Conservation (phyloP, 2,888 invertebrate species). For the Tenthredo livida region DNA sequence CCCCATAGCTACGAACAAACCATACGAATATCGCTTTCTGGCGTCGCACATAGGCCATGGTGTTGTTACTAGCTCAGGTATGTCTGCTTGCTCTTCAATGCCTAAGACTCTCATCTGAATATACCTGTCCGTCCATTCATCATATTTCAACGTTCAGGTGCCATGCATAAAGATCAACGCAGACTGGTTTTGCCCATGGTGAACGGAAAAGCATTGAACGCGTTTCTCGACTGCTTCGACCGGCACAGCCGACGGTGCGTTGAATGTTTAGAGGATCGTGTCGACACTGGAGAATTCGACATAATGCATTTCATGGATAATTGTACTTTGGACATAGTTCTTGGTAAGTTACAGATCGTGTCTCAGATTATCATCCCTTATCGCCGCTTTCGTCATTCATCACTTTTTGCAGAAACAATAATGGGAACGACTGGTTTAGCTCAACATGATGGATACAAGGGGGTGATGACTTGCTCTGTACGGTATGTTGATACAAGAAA, state of each 20-base stretch:
- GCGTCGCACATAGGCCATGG: background rate
- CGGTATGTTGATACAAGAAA: no score
- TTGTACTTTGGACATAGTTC: conserved; percentile 63
- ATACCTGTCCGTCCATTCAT: no score
- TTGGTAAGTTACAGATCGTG: conserved; percentile 57
- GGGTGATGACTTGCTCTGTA: conserved; percentile 54
- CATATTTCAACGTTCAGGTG: background rate
- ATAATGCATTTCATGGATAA: conserved; percentile 58
- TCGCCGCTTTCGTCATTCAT: no score
- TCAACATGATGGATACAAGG: conserved; percentile 58
- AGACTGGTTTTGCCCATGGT: conserved; percentile 60
- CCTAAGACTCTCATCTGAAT: no score
- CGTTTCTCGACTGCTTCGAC: conserved; percentile 60
- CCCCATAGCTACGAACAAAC: background rate
- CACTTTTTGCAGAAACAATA: conserved; percentile 59
- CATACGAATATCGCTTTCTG: conserved; percentile 13
- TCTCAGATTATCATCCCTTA: no score
- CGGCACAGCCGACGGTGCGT: conserved; percentile 53
- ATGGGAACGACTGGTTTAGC: conserved; percentile 60
- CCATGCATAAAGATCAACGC: conserved; percentile 59
- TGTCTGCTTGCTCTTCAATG: background rate
- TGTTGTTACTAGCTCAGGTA: background rate
- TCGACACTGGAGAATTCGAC: conserved; percentile 61
- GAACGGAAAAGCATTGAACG: conserved; percentile 42
- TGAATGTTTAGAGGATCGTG: conserved; percentile 57